Evolutionary conservation across 1,140 invertebrate species (phyloP), one percentile per base, ranked within the genome.

Genomic region (Drosophila prosaltans): DNA sequence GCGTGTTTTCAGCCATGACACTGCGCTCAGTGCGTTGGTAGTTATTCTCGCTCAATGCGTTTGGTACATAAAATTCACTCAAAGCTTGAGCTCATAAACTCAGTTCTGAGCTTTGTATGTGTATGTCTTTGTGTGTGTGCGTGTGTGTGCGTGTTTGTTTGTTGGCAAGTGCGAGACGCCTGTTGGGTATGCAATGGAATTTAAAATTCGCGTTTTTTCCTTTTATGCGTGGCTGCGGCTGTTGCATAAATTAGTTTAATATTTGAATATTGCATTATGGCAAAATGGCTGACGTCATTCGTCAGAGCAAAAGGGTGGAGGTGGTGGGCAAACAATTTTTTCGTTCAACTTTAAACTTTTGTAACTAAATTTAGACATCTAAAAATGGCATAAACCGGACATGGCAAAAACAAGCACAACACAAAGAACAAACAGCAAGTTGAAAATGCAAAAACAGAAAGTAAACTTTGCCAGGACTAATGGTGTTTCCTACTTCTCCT

Each of bases 311-410:
- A 39, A 16, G 40, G 55, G 16, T 59, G 63, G 41, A 4, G 28
- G 28, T 30, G 67, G 32, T 36, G 32, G 6, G 32, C 32, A 57
- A 55, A 55, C n/a, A 63, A 64, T 73, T 54, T 78, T 78, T 78
- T 51, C 45, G 45, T 51, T 85, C 82, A 85, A 85, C 81, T 85
- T 86, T 86, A 66, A 86, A 88, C 83, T 89, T 88, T 36, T 83
- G 58, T 43, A 24, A 6, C 83, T 86, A 86, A 74, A 80, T 70
- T 74, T 89, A 64, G 43, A 51, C 21, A 16, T 41, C 60, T 62
- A 62, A 62, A 45, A 62, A 62, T 62, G 60, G 10, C 40, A 62
- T 45, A 39, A 59, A 43, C 39, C 24, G 60, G 45, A 51, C 45
- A 51, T n/a, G 45, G 45, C 21, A 51, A 51, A 24, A 51, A 51